Conservation (phyloP, 2,888 invertebrate species). For the Euclidia mi region DNA sequence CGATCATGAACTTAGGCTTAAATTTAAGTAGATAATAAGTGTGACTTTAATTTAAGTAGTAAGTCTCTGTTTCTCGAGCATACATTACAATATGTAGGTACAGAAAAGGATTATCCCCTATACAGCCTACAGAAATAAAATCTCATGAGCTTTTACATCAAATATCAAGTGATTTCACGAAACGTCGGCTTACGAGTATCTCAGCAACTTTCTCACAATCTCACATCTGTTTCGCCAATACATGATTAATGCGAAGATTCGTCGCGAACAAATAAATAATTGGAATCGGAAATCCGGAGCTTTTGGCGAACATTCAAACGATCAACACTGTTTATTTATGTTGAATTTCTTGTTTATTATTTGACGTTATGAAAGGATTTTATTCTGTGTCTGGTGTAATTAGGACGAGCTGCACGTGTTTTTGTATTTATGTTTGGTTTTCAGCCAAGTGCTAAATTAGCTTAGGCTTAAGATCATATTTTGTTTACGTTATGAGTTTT, state of each 20-base stretch:
- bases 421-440: no score
- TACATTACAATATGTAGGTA: no score
- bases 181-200: background rate
- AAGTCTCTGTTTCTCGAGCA: no score
- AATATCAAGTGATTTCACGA: background rate
- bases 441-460: no score
- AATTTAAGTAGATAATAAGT: no score
- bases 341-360: slow-evolving; percentile 5
- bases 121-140: no score
- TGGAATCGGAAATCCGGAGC: slow-evolving; percentile 43
- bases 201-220: slow-evolving; percentile 10
- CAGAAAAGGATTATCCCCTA: no score
- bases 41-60: no score
- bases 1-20: no score
- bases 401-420: background rate
- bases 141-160: background rate
- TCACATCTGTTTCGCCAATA: slow-evolving; percentile 38
- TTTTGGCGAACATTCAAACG: slow-evolving; percentile 52
- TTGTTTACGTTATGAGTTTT: no score
- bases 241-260: slow-evolving; percentile 26
- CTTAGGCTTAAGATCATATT: no score
- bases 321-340: slow-evolving; percentile 42
- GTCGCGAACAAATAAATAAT: slow-evolving; percentile 43
- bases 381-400: background rate
- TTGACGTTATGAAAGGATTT: background rate